A percentile compares a stretch with the other conserved stretches of the same genome.
phyloP scores from a whole-genome alignment of 2,113 vertebrate genomes.

The Neoarius graeffei region DNA sequence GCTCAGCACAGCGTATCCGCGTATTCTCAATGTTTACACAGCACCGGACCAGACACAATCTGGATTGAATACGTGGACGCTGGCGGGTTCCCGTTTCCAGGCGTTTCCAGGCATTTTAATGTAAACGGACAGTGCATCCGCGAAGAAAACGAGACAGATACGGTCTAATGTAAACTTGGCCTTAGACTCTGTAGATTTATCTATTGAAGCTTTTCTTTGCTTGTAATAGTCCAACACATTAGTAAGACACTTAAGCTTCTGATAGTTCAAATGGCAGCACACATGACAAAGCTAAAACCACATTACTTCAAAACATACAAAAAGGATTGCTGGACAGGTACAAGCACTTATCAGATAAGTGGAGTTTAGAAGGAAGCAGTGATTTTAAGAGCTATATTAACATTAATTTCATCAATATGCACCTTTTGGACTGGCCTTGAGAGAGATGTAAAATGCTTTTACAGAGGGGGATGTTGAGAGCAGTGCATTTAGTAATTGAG shows the following conservation, averaged over 20 bases:
- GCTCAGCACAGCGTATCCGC: too few relatives aligned
- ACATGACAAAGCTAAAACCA: constrained; percentile 37
- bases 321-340: constrained; percentile 28
- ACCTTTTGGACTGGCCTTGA: constrained; percentile 19
- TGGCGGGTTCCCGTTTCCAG: too few relatives aligned
- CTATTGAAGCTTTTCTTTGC: not conserved
- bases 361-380: constrained; percentile 40
- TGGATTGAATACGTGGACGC: too few relatives aligned
- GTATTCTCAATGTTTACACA: too few relatives aligned
- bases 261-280: constrained; percentile 30
- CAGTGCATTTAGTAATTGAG: constrained; percentile 30
- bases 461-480: not conserved
- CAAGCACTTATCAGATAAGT: constrained; percentile 33
- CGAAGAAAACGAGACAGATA: too few relatives aligned
- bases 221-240: not conserved
- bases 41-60: too few relatives aligned
- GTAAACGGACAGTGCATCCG: too few relatives aligned
- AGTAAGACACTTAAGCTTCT: constrained; percentile 9
- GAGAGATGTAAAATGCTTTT: constrained; percentile 40
- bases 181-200: not conserved
- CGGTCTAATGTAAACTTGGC: too few relatives aligned
- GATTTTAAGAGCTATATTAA: constrained; percentile 43
- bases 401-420: constrained; percentile 39
- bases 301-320: constrained; percentile 26
- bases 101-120: too few relatives aligned